Conservation (phyloP, 2,888 invertebrate species). For the Buathra laborator region DNA sequence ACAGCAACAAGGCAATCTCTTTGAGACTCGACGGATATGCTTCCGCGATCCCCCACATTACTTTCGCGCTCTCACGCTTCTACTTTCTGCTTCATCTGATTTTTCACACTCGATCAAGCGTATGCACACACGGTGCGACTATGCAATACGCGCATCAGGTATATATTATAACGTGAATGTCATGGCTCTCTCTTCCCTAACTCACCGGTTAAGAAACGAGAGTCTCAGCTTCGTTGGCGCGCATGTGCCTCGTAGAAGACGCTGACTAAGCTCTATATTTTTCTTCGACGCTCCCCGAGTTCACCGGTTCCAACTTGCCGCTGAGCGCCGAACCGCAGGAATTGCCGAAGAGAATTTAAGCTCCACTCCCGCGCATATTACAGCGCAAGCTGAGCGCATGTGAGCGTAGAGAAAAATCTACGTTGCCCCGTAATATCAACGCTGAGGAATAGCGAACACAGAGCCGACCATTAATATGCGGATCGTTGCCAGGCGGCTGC, state of each 20-base stretch:
- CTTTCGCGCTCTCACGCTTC: conserved; percentile 7
- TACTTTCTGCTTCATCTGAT: not conserved
- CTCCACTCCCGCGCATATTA: conserved; percentile 50
- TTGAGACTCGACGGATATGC: conserved; percentile 3
- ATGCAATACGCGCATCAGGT: conserved; percentile 1
- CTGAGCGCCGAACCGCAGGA: conserved; percentile 33
- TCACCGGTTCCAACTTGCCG: conserved; percentile 50
- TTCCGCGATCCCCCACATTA: not conserved
- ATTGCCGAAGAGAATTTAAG: conserved; percentile 56
- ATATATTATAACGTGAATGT: conserved; percentile 12
- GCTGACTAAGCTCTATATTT: conserved; percentile 65
- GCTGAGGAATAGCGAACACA: conserved; percentile 41
- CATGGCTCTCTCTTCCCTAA: not conserved
- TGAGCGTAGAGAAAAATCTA: conserved; percentile 54
- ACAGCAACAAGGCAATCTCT: not conserved
- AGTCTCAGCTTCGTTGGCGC: conserved; percentile 18
- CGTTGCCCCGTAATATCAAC: conserved; percentile 26
- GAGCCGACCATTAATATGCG: conserved; percentile 68
- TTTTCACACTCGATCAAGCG: conserved; percentile 24
- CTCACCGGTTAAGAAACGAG: conserved; percentile 4
- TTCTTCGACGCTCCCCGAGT: conserved; percentile 29
- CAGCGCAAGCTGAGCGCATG: conserved; percentile 57
- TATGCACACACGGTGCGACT: not conserved
- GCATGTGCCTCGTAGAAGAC: conserved; percentile 48
- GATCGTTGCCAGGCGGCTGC: conserved; percentile 59